Percentiles rank a stretch among this genome's conserved stretches.
Conservation (phyloP, 2,113 vertebrate genomes). For the Petaurus breviceps region DNA sequence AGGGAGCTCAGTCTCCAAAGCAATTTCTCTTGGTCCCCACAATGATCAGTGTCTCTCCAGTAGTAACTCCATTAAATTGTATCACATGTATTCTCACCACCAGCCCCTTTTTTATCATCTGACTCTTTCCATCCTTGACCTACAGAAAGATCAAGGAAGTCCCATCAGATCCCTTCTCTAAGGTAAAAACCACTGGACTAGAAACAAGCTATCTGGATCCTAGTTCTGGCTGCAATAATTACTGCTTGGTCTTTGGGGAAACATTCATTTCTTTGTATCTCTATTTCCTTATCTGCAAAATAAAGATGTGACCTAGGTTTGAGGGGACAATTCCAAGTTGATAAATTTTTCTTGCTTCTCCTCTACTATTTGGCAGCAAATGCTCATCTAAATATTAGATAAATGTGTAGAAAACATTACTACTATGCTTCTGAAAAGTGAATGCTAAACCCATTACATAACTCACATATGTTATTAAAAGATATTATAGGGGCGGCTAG, state of each 20-base stretch:
- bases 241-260: neutral
- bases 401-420: neutral
- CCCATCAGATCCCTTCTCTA: neutral
- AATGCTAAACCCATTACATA: neutral
- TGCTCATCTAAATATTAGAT: neutral
- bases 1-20: neutral
- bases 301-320: neutral
- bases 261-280: neutral
- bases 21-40: neutral
- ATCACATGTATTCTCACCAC: neutral
- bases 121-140: neutral
- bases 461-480: neutral
- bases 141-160: neutral
- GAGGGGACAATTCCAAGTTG: neutral
- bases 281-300: neutral
- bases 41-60: neutral
- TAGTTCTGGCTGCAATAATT: neutral
- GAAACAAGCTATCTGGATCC: neutral
- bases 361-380: neutral
- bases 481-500: neutral
- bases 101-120: neutral
- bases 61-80: neutral
- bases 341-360: neutral
- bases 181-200: neutral
- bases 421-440: neutral